Evolutionary conservation across 1,140 invertebrate species (phyloP), one percentile per base, ranked within the genome.

Genomic region (Carposina sasakii): DNA sequence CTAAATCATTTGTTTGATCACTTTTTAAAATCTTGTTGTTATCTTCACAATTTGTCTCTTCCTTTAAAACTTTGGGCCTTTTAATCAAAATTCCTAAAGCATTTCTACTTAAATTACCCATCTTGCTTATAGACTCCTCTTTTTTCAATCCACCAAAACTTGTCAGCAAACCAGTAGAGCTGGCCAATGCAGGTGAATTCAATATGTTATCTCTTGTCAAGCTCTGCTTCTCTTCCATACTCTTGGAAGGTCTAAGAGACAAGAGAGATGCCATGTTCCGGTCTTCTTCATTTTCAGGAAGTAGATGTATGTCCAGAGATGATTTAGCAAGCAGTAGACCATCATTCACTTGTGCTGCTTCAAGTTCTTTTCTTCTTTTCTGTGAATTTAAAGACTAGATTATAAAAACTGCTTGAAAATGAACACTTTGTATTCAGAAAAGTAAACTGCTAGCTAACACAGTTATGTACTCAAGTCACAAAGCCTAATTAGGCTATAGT

Each of bases 281-380:
- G 66, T 97, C 96, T 53, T 96, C 92, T 54, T 91, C 89, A 24
- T 87, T 86, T 84, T 97, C 95, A 3, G 91, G 90, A 1, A 97
- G 76, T 13, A 97, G 84, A 30, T 88, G 76, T 45, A 98, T 94
- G 64, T 93, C 88, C 2, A 98, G 78, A 20, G 93, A 93, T 31
- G 89, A 90, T 72, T 92, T 96, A 40, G 90, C 88, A 42, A 96
- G 76, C n/a, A 97, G 79, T 20, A 87, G 78, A 45, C 90, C 88
- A 71, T 97, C 93, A 49, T 88, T 85, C 10, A 88, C 86, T 65
- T 90, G 87, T 52, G 89, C 86, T 19, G 87, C 87, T 71, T 94
- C 90, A 0, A 94, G 63, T 69, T 94, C 90, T 67, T 93, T 93
- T 81, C 94, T 92, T 52, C 89, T 89, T 61, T 89, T 88, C 91